Evolutionary conservation across 2,797 vertebrate species (phyloP), one percentile per base, ranked within the genome.

Genomic region (Phoxinus dragarum): DNA sequence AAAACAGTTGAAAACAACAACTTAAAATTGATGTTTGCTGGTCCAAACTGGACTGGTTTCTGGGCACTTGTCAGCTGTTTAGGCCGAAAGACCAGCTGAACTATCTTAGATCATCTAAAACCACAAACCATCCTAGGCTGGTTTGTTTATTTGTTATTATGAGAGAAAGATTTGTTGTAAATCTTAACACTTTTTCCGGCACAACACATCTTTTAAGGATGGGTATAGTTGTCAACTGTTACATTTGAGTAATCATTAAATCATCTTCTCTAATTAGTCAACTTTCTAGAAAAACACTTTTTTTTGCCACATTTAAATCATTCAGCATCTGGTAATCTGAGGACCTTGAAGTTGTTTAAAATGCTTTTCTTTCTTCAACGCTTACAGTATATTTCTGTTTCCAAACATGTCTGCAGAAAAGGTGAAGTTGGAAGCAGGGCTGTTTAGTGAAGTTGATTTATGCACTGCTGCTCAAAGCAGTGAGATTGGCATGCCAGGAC

Each of bases 401-500:
- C 5, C 76, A 64, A 78, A 79, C 56, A 31, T 64, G 42, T 81
- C 79, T 68, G 66, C 34, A 5, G 72, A 17, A 49, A 49, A 49
- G 72, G 61, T 75, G 52, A 76, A 84, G 44, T 10, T 75, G 21
- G 71, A 64, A 31, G 31, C n/a, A 67, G 40, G 36, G 42, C n/a
- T 77, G 21, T 34, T 76, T 86, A 54, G 64, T 49, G 6, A 1
- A 47, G 74, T 64, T 78, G 49, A 75, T 82, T 73, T 74, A 73
- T 68, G 76, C 3, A 1, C 0, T 69, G 21, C 61, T 71, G 73
- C 66, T 83, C 56, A 49, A 69, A 47, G 69, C 61, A 82, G 67
- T 72, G 36, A 64, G 23, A 76, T 74, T 54, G 85, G 42, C 86
- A 27, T 47, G 73, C 80, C 81, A 67, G 17, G 79, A 77, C 61